Conservation (phyloP, 2,888 invertebrate species). For the Lepidocyrtoides sp. region DNA sequence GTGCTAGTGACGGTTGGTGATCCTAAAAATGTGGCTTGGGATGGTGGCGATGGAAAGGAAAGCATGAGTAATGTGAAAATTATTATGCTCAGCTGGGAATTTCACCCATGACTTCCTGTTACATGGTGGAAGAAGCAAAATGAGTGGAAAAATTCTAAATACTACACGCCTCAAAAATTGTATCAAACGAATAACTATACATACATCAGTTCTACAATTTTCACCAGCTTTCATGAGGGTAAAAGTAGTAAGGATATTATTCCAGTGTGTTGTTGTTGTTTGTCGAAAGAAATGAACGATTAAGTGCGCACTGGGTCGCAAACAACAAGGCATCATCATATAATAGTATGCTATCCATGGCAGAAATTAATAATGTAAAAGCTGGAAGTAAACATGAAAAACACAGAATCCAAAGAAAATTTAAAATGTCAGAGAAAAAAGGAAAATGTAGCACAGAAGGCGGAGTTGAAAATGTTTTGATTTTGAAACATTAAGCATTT, state of each 20-base stretch:
- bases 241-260: background rate
- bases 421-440: background rate
- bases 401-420: constrained; percentile 24
- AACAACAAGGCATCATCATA: constrained; percentile 7
- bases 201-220: background rate
- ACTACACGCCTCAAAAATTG: background rate
- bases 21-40: background rate
- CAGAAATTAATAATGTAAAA: constrained; percentile 47
- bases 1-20: background rate
- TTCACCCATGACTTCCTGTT: constrained; percentile 74
- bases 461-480: constrained; percentile 40
- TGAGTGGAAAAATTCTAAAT: constrained; percentile 56
- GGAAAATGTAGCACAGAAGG: background rate
- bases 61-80: constrained; percentile 74
- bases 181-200: background rate
- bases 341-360: constrained; percentile 42
- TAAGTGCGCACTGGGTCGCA: constrained; percentile 1
- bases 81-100: constrained; percentile 76
- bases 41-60: constrained; percentile 14
- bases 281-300: constrained; percentile 36
- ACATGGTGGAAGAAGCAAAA: constrained; percentile 18
- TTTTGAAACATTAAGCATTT: constrained; percentile 57
- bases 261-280: background rate
- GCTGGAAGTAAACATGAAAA: constrained; percentile 40
- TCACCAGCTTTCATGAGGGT: background rate